A percentile compares a stretch with the other conserved stretches of the same genome.
These are phyloP conservation scores for Pluvianellus socialis DNA, from an alignment of 2,113 vertebrate genomes.

Conservation along the genomic window DNA sequence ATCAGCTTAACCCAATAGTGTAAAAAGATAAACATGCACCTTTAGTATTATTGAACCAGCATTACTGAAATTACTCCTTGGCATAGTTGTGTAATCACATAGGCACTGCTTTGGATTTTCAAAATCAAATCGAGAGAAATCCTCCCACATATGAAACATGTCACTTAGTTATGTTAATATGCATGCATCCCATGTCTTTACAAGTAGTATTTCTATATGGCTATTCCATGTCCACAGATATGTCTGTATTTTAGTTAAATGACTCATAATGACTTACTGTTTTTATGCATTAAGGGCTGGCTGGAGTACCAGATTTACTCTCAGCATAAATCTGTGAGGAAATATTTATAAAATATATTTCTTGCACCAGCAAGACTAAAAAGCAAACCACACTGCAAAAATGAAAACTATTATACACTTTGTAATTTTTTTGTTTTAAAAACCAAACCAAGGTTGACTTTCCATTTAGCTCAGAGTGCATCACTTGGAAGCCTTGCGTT, in stretches of 20 bases:
- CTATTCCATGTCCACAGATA: slow-evolving; percentile 49
- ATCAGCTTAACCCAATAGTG: not conserved
- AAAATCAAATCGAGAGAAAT: slow-evolving; percentile 22
- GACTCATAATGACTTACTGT: slow-evolving; percentile 19
- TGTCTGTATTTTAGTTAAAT: slow-evolving; percentile 43
- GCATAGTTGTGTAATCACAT: slow-evolving; percentile 63
- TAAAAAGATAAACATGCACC: slow-evolving; percentile 54
- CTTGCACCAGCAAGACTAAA: slow-evolving; percentile 77
- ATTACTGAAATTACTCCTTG: slow-evolving; percentile 66
- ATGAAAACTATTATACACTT: slow-evolving; percentile 76
- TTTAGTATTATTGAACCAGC: slow-evolving; percentile 43
- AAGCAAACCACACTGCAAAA: slow-evolving; percentile 77
- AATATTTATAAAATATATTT: slow-evolving; percentile 73
- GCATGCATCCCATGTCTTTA: slow-evolving; percentile 61
- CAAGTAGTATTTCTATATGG: slow-evolving; percentile 55
- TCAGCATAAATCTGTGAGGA: slow-evolving; percentile 56
- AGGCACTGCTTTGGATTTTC: slow-evolving; percentile 72
- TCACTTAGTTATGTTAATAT: slow-evolving; percentile 14
- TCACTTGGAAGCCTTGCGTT: slow-evolving; percentile 57
- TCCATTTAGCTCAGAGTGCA: slow-evolving; percentile 76
- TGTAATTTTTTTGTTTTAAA: slow-evolving; percentile 62
- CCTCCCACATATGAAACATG: not conserved
- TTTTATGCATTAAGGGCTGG: slow-evolving; percentile 65
- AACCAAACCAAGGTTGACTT: slow-evolving; percentile 77
- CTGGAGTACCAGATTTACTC: slow-evolving; percentile 52